A percentile compares a stretch with the other conserved stretches of the same genome.
Evolutionary conservation across 2,797 vertebrate genomes (phyloP).

Genomic region (Chelmon rostratus): DNA sequence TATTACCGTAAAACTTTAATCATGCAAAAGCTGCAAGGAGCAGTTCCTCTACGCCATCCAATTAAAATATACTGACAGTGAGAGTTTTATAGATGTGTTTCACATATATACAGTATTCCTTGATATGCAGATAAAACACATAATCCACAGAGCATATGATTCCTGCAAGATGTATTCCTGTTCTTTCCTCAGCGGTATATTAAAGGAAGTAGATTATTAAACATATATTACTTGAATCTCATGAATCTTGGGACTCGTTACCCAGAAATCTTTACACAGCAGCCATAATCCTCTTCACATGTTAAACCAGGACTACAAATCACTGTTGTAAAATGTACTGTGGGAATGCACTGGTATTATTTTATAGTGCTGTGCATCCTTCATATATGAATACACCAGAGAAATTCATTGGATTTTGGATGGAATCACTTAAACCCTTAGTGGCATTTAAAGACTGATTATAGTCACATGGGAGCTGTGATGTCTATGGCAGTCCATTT

Average conservation of each 20-base stretch:
- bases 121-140: background rate
- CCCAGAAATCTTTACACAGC: background rate
- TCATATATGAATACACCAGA: conserved; percentile 46
- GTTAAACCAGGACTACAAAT: background rate
- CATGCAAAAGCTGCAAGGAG: background rate
- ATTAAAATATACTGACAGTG: background rate
- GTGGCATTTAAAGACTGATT: conserved; percentile 67
- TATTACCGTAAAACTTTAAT: background rate
- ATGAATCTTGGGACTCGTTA: conserved; percentile 7
- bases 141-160: background rate
- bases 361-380: conserved; percentile 46
- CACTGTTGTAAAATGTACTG: conserved; percentile 23
- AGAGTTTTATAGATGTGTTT: background rate
- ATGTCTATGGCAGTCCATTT: conserved; percentile 67
- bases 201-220: background rate
- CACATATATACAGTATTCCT: background rate
- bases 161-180: background rate
- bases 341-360: conserved; percentile 39
- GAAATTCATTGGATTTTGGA: conserved; percentile 40
- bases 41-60: background rate
- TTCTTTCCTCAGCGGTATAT: background rate
- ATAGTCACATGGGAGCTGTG: conserved; percentile 66
- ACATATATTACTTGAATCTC: background rate
- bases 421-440: conserved; percentile 61
- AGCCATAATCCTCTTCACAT: conserved; percentile 20